These are phyloP conservation scores for Oceanodroma leucorhoa DNA, from an alignment of 2,797 vertebrate species.

Conservation along the genomic window DNA sequence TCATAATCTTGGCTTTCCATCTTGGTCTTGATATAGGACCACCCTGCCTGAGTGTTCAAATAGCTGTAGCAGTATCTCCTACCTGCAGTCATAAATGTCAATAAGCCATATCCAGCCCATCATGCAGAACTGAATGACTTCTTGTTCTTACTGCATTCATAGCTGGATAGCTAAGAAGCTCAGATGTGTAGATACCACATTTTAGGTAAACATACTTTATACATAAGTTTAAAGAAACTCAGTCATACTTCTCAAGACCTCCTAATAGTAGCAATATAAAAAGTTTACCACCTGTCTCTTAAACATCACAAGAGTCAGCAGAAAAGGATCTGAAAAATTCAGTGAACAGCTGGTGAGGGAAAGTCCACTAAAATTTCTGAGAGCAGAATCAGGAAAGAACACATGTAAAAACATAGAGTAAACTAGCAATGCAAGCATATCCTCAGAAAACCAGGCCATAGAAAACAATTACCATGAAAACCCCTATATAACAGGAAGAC, in stretches of 20 bases:
- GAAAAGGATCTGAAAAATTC: neutral
- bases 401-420: neutral
- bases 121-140: neutral
- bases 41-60: slow-evolving; percentile 9
- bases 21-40: slow-evolving; percentile 1
- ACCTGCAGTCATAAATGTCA: slow-evolving; percentile 35
- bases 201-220: neutral
- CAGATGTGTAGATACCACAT: neutral
- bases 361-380: neutral
- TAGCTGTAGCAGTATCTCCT: slow-evolving; percentile 9
- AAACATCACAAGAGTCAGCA: neutral
- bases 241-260: neutral
- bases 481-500: neutral
- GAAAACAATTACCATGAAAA: neutral
- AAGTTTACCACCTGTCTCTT: neutral
- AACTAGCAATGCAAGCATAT: neutral
- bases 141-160: neutral
- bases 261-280: neutral
- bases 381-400: neutral
- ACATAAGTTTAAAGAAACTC: neutral
- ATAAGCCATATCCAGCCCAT: slow-evolving; percentile 13
- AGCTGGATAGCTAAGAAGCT: neutral
- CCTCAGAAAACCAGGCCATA: neutral
- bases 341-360: neutral
- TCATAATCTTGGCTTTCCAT: slow-evolving; percentile 22